These are phyloP conservation scores for Ennomos fuscantarius DNA, from an alignment of 2,888 invertebrate genomes.

Conservation along the genomic window DNA sequence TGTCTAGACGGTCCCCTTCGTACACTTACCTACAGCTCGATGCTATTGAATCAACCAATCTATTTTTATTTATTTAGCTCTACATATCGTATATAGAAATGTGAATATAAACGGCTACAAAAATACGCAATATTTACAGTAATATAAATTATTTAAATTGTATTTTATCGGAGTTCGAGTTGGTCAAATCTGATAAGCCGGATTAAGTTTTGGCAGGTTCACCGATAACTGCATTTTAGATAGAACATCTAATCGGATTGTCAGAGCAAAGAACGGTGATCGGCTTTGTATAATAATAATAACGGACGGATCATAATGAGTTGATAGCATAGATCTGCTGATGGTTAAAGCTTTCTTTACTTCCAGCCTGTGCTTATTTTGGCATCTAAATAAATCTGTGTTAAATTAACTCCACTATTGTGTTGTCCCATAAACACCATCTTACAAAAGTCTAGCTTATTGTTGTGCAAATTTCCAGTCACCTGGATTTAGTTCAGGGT, in stretches of 20 bases:
- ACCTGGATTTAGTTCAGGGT: conserved; percentile 62
- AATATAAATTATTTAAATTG: conserved; percentile 27
- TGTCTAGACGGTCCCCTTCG: conserved; percentile 43
- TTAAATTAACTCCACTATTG: no score
- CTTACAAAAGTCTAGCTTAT: background rate
- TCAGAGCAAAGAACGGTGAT: conserved; percentile 58
- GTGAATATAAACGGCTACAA: conserved; percentile 14
- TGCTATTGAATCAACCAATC: conserved; percentile 42
- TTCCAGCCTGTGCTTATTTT: background rate
- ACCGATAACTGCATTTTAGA: conserved; percentile 56
- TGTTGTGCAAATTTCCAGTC: conserved; percentile 43
- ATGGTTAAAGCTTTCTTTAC: conserved; percentile 20
- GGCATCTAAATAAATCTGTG: background rate
- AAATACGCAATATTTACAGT: conserved; percentile 18
- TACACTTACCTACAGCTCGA: conserved; percentile 30
- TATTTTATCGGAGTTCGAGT: conserved; percentile 27
- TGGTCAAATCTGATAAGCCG: conserved; percentile 40
- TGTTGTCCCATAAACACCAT: no score
- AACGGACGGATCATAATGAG: conserved; percentile 39
- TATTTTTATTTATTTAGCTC: conserved; percentile 22
- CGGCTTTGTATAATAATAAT: conserved; percentile 54
- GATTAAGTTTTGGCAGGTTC: conserved; percentile 38
- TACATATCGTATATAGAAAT: conserved; percentile 20
- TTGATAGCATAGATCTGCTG: conserved; percentile 28
- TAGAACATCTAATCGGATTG: conserved; percentile 62